Conservation (phyloP, 2,888 invertebrate species). For the Coecobrya sp. region DNA sequence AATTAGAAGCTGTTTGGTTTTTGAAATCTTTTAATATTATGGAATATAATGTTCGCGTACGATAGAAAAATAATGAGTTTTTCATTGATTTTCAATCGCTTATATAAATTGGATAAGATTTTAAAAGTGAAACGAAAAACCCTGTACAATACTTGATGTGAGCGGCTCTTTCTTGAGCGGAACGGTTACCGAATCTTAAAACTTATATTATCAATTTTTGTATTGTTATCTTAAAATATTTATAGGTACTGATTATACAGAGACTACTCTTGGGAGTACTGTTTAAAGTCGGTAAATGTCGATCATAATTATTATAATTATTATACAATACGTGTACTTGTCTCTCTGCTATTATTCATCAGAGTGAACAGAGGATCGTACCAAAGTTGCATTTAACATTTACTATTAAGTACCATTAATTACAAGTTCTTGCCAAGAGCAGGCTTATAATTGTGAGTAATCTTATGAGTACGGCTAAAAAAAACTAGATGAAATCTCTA, state of each 20-base stretch:
- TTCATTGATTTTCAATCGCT: background rate
- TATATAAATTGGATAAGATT: background rate
- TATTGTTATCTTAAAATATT: conserved; percentile 30
- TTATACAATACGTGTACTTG: background rate
- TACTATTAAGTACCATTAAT: background rate
- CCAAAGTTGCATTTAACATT: conserved; percentile 73
- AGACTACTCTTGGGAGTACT: background rate
- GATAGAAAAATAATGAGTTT: background rate
- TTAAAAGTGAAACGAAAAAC: background rate
- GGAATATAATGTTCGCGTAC: background rate
- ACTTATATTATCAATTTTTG: background rate
- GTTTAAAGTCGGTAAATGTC: background rate
- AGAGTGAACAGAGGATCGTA: conserved; percentile 53
- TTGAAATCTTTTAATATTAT: background rate
- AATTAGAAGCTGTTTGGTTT: background rate
- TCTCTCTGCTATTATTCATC: background rate
- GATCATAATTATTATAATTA: background rate
- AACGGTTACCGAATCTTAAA: conserved; percentile 12
- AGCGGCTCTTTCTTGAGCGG: background rate
- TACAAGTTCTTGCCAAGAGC: background rate
- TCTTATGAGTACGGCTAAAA: background rate
- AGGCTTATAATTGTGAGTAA: background rate
- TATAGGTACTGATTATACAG: background rate
- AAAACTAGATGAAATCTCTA: background rate
- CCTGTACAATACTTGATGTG: conserved; percentile 45